Base-by-base conservation (phyloP, 2,113 vertebrate species). In the Columbina picui region DNA sequence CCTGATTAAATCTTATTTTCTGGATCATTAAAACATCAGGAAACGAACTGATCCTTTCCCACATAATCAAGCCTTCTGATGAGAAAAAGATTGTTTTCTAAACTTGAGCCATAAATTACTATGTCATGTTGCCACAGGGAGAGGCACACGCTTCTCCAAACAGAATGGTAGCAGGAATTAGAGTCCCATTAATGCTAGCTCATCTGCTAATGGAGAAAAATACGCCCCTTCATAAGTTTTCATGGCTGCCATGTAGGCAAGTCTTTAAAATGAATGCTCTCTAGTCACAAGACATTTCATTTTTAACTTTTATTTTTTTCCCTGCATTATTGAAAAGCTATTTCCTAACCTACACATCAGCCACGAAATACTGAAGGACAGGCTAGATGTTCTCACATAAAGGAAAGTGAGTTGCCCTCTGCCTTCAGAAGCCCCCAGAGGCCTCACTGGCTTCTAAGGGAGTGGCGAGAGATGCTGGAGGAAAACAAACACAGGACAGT, bases 1-100 rank as follows among this genome's bases (percentile, higher is more conserved):
- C 53, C 39, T 68, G 36, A 80, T 79, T 84, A 90, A 68, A 83
- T 79, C n/a, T 80, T 79, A 84, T 94, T 89, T 94, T 90, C 63
- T 92, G 39, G 39, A 65, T 82, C 79, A 84, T 88, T 96, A 91
- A 75, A 82, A 50, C 22, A 69, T 65, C 26, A 82, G 41, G 47
- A 90, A 93, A 68, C 22, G 59, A 96, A 91, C 0, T 39, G 60
- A 76, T 88, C 49, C 41, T 67, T 91, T 83, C 39, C 34, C 93
- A 89, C 43, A 87, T 84, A 63, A 86, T 60, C 27, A 73, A 70
- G 63, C n/a, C 64, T 87, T 78, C 59, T 70, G 29, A 70, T 83
- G 25, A 60, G 41, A 32, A 47, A 41, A 49, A 52, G 75, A 41
- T 2, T 18, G 2, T 21, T 70, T 71, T 74, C 63, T 14, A 79